Conservation (phyloP, 2,797 vertebrate genomes). For the Alauda arvensis region DNA sequence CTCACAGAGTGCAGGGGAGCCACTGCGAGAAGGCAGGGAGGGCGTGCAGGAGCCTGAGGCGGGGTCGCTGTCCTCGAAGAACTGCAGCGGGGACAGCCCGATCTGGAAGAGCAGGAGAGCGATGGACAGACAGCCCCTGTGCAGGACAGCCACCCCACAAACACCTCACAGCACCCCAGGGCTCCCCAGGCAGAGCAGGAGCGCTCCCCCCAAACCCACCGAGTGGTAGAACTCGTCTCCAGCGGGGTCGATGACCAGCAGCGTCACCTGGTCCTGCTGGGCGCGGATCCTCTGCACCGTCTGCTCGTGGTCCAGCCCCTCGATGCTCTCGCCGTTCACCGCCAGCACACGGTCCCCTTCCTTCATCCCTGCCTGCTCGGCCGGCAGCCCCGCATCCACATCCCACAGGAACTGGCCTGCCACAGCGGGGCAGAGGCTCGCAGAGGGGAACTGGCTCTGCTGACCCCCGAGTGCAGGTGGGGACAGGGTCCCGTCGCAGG, state of each 20-base stretch:
- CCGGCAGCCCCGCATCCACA: slow-evolving; percentile 84
- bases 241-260: slow-evolving; percentile 77
- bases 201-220: slow-evolving; percentile 55
- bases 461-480: rapidly evolving
- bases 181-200: background rate
- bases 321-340: slow-evolving; percentile 84
- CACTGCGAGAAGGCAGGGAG: background rate
- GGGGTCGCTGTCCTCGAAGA: slow-evolving; percentile 34
- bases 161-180: background rate
- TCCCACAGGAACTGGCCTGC: slow-evolving; percentile 88
- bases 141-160: background rate
- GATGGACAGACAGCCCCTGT: rapidly evolving
- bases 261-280: slow-evolving; percentile 70
- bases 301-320: slow-evolving; percentile 81
- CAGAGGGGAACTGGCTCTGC: background rate
- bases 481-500: rapidly evolving
- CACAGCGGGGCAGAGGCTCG: background rate
- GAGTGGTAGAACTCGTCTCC: slow-evolving; percentile 81
- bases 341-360: slow-evolving; percentile 88
- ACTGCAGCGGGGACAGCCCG: slow-evolving; percentile 73
- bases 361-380: slow-evolving; percentile 84
- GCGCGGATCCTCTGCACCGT: slow-evolving; percentile 80
- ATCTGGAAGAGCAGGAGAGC: slow-evolving; percentile 52
- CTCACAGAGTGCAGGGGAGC: slow-evolving; percentile 48
- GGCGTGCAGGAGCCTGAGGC: background rate